Base-by-base conservation (phyloP, 2,113 vertebrate genomes). In the Hippocampus comes region DNA sequence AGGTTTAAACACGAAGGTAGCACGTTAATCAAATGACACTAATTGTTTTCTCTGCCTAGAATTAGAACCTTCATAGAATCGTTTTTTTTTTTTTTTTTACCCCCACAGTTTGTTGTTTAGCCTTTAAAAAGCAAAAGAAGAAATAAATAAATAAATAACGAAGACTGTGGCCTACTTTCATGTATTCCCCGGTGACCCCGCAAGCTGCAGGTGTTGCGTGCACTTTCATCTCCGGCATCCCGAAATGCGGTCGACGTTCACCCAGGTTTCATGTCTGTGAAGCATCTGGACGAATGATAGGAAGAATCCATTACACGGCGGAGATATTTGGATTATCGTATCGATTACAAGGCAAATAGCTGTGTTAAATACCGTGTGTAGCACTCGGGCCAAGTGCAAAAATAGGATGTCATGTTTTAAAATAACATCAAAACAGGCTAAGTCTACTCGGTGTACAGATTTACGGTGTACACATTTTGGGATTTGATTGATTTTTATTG, bases 1-100 rank as follows among this genome's bases (percentile, higher is more conserved):
- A 0, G 84, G 86, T 76, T 76, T 85, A 69, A 80, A 84, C 78
- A 81, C 78, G 68, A 57, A 86, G 87, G 76, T 79, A 67, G 75
- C 84, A 51, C 73, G 86, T 89, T 90, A 90, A 90, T 90, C 86
- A 90, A 89, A 87, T 86, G 68, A 86, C 86, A 89, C 87, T 90
- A 90, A 90, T 89, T 90, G 89, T 90, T 89, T 88, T 87, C 76
- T 74, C 57, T 79, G 86, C 87, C 86, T 51, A 60, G 83, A 77
- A 86, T 30, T 61, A 10, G 27, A 34, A 61, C 5, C 14, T 34
- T 61, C 27, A 61, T 30, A 8, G n/a, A 60, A 25, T 65, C 21
- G 30, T 69, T 70, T 56, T 49, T 0, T 5, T 23, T 46, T 20
- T 63, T 14, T 10, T 4, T 34, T 34, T 5, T 5, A n/a, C 43